Base-by-base conservation (phyloP, 2,113 vertebrate species). In the Verasper variegatus region DNA sequence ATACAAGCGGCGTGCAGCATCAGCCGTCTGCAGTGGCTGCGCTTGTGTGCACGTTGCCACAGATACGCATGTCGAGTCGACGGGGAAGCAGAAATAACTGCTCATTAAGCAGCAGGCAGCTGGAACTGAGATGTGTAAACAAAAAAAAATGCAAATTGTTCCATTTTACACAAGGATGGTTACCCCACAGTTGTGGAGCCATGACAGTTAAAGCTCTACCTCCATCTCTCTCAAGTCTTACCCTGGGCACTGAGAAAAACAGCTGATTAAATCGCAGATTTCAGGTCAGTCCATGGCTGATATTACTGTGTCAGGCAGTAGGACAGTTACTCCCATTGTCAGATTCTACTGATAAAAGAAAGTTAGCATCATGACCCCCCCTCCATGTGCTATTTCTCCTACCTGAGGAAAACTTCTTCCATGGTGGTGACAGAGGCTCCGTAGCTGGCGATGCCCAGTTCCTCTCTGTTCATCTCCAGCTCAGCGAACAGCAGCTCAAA, bases 341-440 rank as follows among this genome's bases (percentile, higher is more conserved):
- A 40, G 11, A 49, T 56, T 9, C 63, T 3, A 4, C 64, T 37
- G 31, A 70, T 49, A 55, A 26, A 66, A 67, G 57, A 37, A 68
- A 9, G 7, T 52, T 7, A 14, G 21, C n/a, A 26, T 20, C 47
- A 51, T 21, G 59, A 21, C 15, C 2, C 0, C 13, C 9, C 1
- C 0, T 11, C 9, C 1, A 17, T 64, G 13, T 64, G 31, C 27
- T 9, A 3, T 26, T 55, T 62, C 2, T 35, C 66, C 71, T 82
- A 99, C 98, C 97, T 95, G 58, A 99, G 95, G 80, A 99, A 99
- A 66, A 99, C 98, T 52, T 99, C 98, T 80, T 99, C 98, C 97
- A 99, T 99, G 13, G 98, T 99, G 74, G 98, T 99, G 56, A 99
- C 96, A 0, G 98, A 99, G 5, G 97, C 98, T 0, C 98, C 98